Base-by-base conservation (phyloP, 2,113 vertebrate species). In the Macquaria australasica region DNA sequence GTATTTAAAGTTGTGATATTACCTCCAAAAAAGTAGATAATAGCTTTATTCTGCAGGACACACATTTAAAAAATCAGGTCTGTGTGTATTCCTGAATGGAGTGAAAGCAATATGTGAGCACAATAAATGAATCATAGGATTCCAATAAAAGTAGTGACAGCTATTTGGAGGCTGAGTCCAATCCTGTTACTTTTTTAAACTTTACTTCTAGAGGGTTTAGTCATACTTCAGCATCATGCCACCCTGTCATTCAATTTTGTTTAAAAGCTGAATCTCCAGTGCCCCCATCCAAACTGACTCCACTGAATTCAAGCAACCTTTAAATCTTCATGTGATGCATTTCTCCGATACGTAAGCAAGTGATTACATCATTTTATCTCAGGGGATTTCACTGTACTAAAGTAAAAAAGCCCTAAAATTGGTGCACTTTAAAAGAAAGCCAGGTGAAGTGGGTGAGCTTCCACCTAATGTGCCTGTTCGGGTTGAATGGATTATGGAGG, bases 381-480 rank as follows among this genome's bases (percentile, higher is more conserved):
- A 4, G 37, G 15, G 66, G 25, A 53, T 75, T 60, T 63, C 28
- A 6, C 5, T 23, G 21, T 7, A 7, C 23, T 70, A 28, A 6
- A 28, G 53, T 20, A 7, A 45, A 79, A 31, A 62, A 50, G 20
- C n/a, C 43, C 8, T 8, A 4, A 67, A 64, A 77, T n/a, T 43
- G 50, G 5, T 56, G 64, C 56, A 41, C 28, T 66, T 69, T 9
- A 25, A 68, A 64, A 28, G 60, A 63, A 20, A 48, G 59, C 8
- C n/a, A 67, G 53, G 56, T 12, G 48, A 83, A 80, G 55, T 28
- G 6, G 2, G 70, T 68, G 64, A 59, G 41, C 69, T 28, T 86
- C 60, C 31, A 80, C 55, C 56, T 72, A 41, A 84, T 70, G 70
- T 68, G 41, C 16, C 63, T 79, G 60, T 75, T 85, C 25, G 34